Evolutionary conservation across 1,140 invertebrate genomes (phyloP).

Genomic region (Zaprionus capensis): DNA sequence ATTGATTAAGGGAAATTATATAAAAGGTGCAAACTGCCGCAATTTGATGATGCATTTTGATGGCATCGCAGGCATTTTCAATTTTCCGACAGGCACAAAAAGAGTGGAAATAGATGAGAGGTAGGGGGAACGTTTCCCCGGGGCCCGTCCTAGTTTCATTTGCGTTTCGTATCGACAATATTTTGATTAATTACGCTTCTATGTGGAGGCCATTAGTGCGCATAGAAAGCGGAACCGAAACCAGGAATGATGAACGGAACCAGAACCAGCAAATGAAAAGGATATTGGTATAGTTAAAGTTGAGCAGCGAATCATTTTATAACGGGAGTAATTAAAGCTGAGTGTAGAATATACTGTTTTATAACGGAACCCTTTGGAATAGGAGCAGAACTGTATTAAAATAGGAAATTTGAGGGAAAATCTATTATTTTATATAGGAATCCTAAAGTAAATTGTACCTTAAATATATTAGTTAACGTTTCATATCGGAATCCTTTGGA

Average conservation of each 20-base stretch:
- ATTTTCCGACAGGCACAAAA: constrained; percentile 33
- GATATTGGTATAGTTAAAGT: not conserved
- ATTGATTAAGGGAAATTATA: constrained; percentile 74
- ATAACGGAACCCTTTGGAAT: too few relatives aligned
- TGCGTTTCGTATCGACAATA: constrained; percentile 10
- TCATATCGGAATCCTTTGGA: too few relatives aligned
- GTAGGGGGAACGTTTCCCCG: not conserved
- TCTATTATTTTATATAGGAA: too few relatives aligned
- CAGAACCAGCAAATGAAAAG: not conserved
- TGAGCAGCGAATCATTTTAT: too few relatives aligned
- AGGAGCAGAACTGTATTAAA: too few relatives aligned
- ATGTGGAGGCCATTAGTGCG: not conserved
- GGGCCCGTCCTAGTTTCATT: not conserved
- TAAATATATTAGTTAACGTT: too few relatives aligned
- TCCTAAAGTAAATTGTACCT: too few relatives aligned
- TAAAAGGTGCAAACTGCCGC: constrained; percentile 70
- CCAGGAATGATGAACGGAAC: not conserved
- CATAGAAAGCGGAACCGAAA: not conserved
- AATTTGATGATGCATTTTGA: constrained; percentile 58
- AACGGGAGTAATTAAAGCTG: too few relatives aligned
- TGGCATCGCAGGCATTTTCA: constrained; percentile 34
- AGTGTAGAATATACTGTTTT: too few relatives aligned
- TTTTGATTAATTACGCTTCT: constrained; percentile 5
- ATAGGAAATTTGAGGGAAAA: too few relatives aligned
- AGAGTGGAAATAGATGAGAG: not conserved